These are phyloP conservation scores for Staurois parvus DNA, from an alignment of 2,797 vertebrate species.

Conservation along the genomic window DNA sequence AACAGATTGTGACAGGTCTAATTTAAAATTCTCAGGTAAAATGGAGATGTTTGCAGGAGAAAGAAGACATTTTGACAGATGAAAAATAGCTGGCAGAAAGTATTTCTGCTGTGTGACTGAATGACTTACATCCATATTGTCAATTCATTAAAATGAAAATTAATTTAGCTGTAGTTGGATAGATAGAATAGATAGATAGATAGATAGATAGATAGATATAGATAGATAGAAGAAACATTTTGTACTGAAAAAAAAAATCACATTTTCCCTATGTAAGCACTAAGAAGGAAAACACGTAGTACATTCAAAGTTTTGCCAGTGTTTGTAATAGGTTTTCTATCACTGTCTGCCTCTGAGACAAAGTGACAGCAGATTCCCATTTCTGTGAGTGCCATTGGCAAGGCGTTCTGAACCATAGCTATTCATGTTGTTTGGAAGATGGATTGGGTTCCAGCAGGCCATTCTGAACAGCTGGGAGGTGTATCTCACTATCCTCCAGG, in stretches of 20 bases:
- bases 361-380: constrained; percentile 57
- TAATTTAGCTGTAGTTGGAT: neutral
- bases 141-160: constrained; percentile 34
- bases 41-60: constrained; percentile 20
- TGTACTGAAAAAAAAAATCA: neutral
- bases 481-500: constrained; percentile 53
- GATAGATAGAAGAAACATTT: neutral
- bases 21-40: constrained; percentile 32
- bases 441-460: constrained; percentile 58
- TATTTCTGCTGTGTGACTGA: constrained; percentile 3
- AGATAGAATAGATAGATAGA: constrained; percentile 40
- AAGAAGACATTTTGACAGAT: constrained; percentile 43
- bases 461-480: constrained; percentile 60
- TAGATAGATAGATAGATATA: constrained; percentile 30
- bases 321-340: constrained; percentile 38
- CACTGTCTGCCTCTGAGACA: constrained; percentile 48
- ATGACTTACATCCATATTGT: constrained; percentile 25
- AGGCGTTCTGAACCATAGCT: constrained; percentile 48
- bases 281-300: neutral
- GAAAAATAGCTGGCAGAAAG: constrained; percentile 20
- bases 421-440: constrained; percentile 61
- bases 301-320: constrained; percentile 38
- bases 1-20: constrained; percentile 27
- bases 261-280: neutral
- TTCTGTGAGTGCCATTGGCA: constrained; percentile 57